Base-by-base conservation (phyloP, 2,888 invertebrate species). In the Anticlea derivata region DNA sequence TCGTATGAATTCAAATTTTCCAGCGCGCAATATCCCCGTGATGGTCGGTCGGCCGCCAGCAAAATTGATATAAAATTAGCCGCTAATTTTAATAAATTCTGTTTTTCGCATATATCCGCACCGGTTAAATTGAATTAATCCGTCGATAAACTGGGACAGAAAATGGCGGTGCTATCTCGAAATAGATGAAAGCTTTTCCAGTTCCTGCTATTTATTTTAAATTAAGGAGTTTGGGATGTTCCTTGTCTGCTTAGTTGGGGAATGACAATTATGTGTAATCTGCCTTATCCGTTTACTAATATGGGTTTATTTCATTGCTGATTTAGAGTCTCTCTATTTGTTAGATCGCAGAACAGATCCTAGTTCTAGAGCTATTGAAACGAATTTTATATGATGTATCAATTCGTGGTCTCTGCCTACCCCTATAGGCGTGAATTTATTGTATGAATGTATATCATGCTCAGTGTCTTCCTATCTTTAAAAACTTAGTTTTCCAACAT, bases 151-250 rank as follows among this genome's bases (percentile, higher is more conserved):
- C 60, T 66, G 65, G 68, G 66, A 63, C 54, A 53, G 68, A 68
- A 61, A 73, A 68, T 70, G 66, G 71, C 62, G 68, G 64, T 57
- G 54, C 64, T 60, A 53, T 64, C 66, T 68, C 61, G n/a, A 64
- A 75, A 73, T 73, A 71, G 71, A 70, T 49, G 64, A 64, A 65
- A 70, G 68, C 67, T 68, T 67, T 68, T 66, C 63, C 63, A 60
- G 65, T 64, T 63, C 50, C 57, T 64, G 69, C 65, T 63, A 68
- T 72, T 67, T 69, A 69, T 69, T 68, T 70, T 71, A 61, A 70
- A 65, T 63, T 64, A 69, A 61, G 64, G 60, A 59, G 55, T 56
- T 62, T 53, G 47, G 41, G 55, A 52, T 50, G 40, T 30, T 55
- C 48, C 22, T 35, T 58, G 60, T 58, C 55, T 46, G 51, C 26